Conservation (phyloP, 2,113 vertebrate genomes). For the Clinocottus analis region DNA sequence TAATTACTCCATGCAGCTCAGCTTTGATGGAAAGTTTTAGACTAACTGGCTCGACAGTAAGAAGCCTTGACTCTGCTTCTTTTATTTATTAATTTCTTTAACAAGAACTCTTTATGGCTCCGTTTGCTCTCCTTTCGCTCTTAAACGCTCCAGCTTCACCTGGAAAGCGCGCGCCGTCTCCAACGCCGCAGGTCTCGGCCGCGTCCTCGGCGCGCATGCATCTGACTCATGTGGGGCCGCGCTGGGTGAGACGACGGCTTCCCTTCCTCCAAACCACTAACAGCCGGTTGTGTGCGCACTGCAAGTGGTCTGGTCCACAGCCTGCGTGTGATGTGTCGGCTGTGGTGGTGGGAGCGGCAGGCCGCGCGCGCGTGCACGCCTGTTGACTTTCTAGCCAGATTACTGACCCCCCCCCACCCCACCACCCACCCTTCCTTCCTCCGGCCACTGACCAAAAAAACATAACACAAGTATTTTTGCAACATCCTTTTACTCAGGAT, state of each 20-base stretch:
- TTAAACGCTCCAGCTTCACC: slow-evolving; percentile 53
- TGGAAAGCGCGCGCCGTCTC: slow-evolving; percentile 15
- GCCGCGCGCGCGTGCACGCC: slow-evolving; percentile 30
- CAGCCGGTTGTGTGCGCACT: slow-evolving; percentile 70
- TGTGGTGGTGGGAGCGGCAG: slow-evolving; percentile 66
- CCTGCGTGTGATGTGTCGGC: slow-evolving; percentile 73
- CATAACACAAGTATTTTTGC: slow-evolving; percentile 68
- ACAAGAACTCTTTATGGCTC: slow-evolving; percentile 66
- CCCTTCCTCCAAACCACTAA: slow-evolving; percentile 74
- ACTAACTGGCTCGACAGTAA: slow-evolving; percentile 71
- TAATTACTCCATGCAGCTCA: slow-evolving; percentile 74
- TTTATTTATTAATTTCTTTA: slow-evolving; percentile 1
- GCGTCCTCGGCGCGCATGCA: slow-evolving; percentile 56
- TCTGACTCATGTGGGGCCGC: slow-evolving; percentile 66
- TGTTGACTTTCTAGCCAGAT: slow-evolving; percentile 63
- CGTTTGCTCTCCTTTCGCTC: slow-evolving; percentile 56
- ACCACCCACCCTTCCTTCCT: slow-evolving; percentile 13
- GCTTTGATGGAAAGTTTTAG: slow-evolving; percentile 79
- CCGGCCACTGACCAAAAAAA: slow-evolving; percentile 52
- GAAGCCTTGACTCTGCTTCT: slow-evolving; percentile 56
- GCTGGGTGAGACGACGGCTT: slow-evolving; percentile 72
- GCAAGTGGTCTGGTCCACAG: slow-evolving; percentile 75
- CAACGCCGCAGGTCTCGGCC: slow-evolving; percentile 31
- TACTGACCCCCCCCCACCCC: slow-evolving; percentile 51
- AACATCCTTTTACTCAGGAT: slow-evolving; percentile 47